Conservation (phyloP, 2,113 vertebrate genomes). For the Coracopsis vasa region DNA sequence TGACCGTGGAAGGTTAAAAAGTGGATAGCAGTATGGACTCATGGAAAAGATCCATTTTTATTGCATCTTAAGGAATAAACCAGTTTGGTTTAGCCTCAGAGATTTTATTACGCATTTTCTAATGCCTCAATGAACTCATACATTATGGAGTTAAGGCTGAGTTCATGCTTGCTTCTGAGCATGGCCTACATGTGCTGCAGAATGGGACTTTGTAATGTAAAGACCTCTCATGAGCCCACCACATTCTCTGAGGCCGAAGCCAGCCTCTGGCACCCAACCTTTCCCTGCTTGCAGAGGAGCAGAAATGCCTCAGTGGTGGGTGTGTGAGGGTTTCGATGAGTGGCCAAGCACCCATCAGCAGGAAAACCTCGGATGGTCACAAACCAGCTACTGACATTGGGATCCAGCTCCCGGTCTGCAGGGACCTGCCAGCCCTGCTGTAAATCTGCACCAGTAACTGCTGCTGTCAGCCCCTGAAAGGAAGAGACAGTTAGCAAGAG, state of each 20-base stretch:
- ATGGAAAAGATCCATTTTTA: background rate
- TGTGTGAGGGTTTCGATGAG: accelerated
- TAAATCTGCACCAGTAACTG: background rate
- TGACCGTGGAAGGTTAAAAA: background rate
- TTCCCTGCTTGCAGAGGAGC: background rate
- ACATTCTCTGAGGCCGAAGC: accelerated
- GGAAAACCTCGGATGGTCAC: background rate
- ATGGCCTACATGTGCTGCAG: accelerated
- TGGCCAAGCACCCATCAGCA: background rate
- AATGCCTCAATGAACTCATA: background rate
- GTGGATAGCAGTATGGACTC: background rate
- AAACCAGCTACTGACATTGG: background rate
- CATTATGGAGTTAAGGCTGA: background rate
- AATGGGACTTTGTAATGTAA: accelerated
- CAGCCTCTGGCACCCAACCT: background rate
- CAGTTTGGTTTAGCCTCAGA: background rate
- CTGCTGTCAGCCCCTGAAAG: background rate
- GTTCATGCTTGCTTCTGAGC: background rate
- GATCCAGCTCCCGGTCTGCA: background rate
- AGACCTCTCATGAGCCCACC: background rate
- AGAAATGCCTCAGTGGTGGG: background rate
- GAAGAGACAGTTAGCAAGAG: background rate
- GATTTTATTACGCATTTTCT: background rate
- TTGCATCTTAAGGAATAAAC: background rate
- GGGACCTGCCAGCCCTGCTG: accelerated